Evolutionary conservation across 2,888 invertebrate genomes (phyloP), one percentile per base, ranked within the genome.

Genomic region (Silvanus unidentatus): DNA sequence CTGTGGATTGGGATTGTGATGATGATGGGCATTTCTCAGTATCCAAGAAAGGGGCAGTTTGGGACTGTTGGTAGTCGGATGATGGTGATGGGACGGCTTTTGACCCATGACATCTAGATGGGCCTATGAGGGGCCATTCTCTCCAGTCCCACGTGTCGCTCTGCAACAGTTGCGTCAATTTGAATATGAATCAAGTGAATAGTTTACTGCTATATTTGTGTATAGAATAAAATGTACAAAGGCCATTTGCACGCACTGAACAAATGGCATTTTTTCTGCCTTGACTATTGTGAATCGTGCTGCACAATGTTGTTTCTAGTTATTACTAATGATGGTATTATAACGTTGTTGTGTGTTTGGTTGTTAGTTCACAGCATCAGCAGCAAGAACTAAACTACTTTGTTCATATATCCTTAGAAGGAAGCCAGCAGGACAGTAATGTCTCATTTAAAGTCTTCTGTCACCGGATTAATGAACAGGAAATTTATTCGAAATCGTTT

Each of bases 11-110:
- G 64, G 63, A 50, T 66, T 59, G 48, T 60, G 58, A 22, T 22
- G 22, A 22, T 22, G 22, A 22, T 22, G 22, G 8, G 4, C 22
- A 22, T 22, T 22, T 8, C 22, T 22, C 8, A 86, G 72, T 44
- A 86, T 83, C 86, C 87, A 86, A 10, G 51, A 49, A 36, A 59
- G 45, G 44, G 55, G 54, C 48, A 54, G 52, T 70, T 85, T 62
- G 43, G 58, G 58, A 47, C 52, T 53, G 53, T 59, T 58, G 56
- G 55, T 60, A 54, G 60, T 47, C 69, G 69, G 69, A 68, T 70
- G 22, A 8, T 22, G 22, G n/a, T 32, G 32, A 9, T 3, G 70
- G 61, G 77, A 77, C 58, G 77, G 68, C 68, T 73, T 75, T 65
- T 77, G 77, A 66, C 77, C 77, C 77, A 78, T 72, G 42, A 53